Evolutionary conservation across 2,113 vertebrate genomes (phyloP).

Genomic region (Climacteris rufus): DNA sequence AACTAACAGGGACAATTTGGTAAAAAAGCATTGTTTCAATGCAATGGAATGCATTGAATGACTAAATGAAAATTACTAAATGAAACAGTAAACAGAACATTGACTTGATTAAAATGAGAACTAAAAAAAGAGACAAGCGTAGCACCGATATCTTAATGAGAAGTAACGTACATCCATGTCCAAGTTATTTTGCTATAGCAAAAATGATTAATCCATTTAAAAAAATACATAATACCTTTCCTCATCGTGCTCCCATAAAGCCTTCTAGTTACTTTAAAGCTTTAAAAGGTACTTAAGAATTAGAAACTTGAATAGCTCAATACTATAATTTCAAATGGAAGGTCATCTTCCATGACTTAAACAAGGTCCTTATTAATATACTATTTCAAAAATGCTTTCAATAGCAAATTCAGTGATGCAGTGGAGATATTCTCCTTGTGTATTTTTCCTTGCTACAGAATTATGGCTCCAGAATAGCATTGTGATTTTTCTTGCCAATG

Average conservation of each 20-base stretch:
- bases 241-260: not conserved
- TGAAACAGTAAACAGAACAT: not conserved
- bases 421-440: not conserved
- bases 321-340: not conserved
- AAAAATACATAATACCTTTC: not conserved
- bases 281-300: not conserved
- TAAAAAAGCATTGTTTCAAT: not conserved
- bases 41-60: not conserved
- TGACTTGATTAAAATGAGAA: not conserved
- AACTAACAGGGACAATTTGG: not conserved
- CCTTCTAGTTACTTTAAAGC: not conserved
- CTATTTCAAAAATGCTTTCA: not conserved
- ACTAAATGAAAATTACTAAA: not conserved
- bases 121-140: not conserved
- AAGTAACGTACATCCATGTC: not conserved
- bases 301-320: not conserved
- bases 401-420: not conserved
- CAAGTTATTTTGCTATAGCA: not conserved
- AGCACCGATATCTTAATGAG: not conserved
- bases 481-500: not conserved
- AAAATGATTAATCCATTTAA: not conserved
- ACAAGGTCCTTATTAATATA: not conserved
- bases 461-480: not conserved
- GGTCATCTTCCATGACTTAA: not conserved
- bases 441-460: not conserved